phyloP scores from a whole-genome alignment of 2,113 vertebrate genomes.

The Catharus fuscescens region DNA sequence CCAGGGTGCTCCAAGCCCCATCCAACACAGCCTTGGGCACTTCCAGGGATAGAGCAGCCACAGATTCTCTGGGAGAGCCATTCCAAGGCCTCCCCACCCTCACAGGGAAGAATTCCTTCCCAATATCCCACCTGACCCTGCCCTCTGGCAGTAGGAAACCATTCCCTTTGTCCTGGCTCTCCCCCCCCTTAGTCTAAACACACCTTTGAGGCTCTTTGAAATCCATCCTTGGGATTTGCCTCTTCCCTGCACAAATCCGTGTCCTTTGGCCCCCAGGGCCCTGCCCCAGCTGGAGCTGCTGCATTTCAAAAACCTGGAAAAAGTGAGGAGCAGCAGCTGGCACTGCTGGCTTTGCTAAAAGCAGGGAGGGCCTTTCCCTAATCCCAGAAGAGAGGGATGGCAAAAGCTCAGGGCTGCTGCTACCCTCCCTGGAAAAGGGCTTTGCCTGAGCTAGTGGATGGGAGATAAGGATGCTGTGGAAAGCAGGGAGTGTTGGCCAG shows the following conservation, averaged over 20 bases:
- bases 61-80: background rate
- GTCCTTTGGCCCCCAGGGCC: background rate
- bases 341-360: background rate
- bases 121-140: background rate
- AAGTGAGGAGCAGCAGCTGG: constrained; percentile 13
- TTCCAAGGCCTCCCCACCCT: background rate
- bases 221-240: background rate
- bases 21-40: background rate
- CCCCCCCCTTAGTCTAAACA: background rate
- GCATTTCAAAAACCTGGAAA: background rate
- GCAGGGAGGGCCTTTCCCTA: constrained; percentile 15
- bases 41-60: background rate
- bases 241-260: background rate
- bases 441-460: background rate
- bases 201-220: background rate
- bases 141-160: background rate
- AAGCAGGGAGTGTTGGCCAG: background rate
- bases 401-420: background rate
- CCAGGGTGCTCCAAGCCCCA: rapidly evolving
- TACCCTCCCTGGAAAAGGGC: background rate
- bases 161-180: background rate
- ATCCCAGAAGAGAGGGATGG: background rate
- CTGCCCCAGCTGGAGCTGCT: background rate
- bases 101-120: background rate
- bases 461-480: constrained; percentile 1